Percentiles rank a stretch among this genome's conserved stretches.
Evolutionary conservation across 2,888 invertebrate species (phyloP).

Genomic region (Tipula lateralis): DNA sequence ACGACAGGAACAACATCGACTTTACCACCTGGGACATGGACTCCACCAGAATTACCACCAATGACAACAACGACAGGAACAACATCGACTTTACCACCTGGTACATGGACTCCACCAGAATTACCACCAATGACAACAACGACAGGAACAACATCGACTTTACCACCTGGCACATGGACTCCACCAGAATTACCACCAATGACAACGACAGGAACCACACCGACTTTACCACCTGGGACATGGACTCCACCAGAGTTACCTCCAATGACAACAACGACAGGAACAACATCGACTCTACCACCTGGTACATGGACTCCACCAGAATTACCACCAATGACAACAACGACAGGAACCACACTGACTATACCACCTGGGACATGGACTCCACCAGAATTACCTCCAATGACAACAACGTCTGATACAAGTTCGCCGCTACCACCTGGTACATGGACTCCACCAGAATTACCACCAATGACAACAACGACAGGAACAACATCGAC

Average conservation of each 20-base stretch:
- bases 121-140: background rate
- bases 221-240: background rate
- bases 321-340: background rate
- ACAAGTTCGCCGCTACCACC: background rate
- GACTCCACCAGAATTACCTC: background rate
- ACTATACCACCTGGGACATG: background rate
- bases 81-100: background rate
- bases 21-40: background rate
- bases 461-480: background rate
- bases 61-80: background rate
- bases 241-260: background rate
- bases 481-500: too few species aligned
- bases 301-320: background rate
- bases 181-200: background rate
- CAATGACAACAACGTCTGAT: background rate
- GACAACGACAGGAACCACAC: background rate
- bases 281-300: background rate
- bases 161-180: background rate
- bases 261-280: background rate
- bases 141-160: background rate
- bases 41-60: background rate
- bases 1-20: background rate
- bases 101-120: background rate
- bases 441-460: background rate
- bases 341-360: background rate